A percentile compares a stretch with the other conserved stretches of the same genome.
Conservation (phyloP, 2,113 vertebrate genomes). For the Madoqua kirkii region DNA sequence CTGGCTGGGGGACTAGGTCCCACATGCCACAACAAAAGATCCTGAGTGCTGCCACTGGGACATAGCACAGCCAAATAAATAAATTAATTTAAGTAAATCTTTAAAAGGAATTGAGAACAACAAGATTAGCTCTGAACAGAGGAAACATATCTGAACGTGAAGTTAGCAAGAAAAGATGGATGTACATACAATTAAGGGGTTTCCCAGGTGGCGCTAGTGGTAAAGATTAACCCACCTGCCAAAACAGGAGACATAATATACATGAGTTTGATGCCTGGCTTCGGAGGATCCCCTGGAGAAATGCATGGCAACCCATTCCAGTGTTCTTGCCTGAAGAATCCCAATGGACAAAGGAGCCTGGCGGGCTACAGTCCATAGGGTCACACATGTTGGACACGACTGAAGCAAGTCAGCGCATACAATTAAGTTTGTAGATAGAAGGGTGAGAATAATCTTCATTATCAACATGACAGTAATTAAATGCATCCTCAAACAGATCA, state of each 20-base stretch:
- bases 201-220: not conserved
- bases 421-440: not conserved
- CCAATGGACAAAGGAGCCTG: not conserved
- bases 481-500: slow-evolving; percentile 12
- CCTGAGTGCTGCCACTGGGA: not conserved
- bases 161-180: not conserved
- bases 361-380: not conserved
- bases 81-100: not conserved
- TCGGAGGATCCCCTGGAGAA: not conserved
- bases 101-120: not conserved
- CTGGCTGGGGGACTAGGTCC: not conserved
- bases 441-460: slow-evolving; percentile 22
- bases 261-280: not conserved
- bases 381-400: not conserved
- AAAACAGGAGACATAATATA: not conserved
- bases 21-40: not conserved
- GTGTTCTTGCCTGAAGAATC: not conserved
- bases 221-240: not conserved
- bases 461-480: slow-evolving; percentile 47
- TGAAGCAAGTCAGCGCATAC: not conserved
- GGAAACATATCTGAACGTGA: not conserved
- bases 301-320: not conserved
- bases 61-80: not conserved
- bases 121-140: not conserved
- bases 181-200: not conserved